Percentiles rank a stretch among this genome's conserved stretches.
phyloP scores from a whole-genome alignment of 2,113 vertebrate genomes.

The Rhombomys opimus region DNA sequence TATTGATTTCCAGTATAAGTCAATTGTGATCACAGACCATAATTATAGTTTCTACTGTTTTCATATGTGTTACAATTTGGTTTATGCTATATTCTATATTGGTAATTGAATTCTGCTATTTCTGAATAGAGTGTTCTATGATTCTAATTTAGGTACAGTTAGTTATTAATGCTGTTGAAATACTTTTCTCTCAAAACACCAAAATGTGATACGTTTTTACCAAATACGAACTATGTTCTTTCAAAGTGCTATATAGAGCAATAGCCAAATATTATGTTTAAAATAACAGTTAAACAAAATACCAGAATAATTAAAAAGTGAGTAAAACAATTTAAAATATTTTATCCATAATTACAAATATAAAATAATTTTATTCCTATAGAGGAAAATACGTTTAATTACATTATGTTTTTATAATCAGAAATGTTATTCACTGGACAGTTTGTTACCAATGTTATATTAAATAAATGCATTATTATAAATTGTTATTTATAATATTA shows the following conservation, averaged over 20 bases:
- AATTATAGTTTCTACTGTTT: background rate
- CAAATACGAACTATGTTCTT: background rate
- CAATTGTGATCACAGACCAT: background rate
- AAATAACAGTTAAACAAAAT: background rate
- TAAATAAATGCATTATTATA: background rate
- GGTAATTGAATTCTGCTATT: background rate
- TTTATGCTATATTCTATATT: background rate
- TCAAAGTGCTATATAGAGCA: background rate
- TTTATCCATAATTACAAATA: slow-evolving; percentile 17
- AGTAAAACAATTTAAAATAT: background rate
- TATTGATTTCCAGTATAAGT: slow-evolving; percentile 3
- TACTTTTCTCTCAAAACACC: background rate
- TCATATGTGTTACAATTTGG: background rate
- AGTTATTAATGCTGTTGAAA: slow-evolving; percentile 25
- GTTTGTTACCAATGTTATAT: background rate
- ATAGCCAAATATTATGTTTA: background rate
- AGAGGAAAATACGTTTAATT: slow-evolving; percentile 15
- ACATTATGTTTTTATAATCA: background rate
- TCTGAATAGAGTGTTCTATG: background rate
- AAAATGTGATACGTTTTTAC: slow-evolving; percentile 1
- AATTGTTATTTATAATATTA: slow-evolving; percentile 15
- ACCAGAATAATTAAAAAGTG: background rate
- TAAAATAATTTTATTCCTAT: slow-evolving; percentile 39
- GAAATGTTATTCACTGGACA: background rate
- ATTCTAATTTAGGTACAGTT: background rate